Conservation (phyloP, 2,888 invertebrate genomes). For the Galeopsomyia nigrocyanea region DNA sequence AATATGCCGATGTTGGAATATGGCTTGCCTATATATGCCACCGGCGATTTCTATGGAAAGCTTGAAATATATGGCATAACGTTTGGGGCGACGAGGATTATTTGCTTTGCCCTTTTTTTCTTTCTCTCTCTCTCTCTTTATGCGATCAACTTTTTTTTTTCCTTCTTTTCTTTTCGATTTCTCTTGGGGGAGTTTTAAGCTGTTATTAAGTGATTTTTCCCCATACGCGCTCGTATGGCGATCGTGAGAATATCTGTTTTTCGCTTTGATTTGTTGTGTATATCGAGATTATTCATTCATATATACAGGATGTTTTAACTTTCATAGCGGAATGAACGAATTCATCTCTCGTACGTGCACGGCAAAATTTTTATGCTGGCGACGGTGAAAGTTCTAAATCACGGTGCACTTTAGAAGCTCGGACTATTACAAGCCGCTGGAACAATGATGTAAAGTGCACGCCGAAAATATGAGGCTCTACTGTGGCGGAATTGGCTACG, state of each 20-base stretch:
- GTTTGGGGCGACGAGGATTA: slow-evolving; percentile 34
- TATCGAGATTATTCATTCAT: no score
- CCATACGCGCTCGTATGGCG: slow-evolving; percentile 2
- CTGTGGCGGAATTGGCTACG: slow-evolving; percentile 21
- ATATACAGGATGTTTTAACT: not conserved
- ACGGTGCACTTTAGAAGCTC: slow-evolving; percentile 37
- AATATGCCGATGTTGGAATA: slow-evolving; percentile 35
- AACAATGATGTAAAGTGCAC: slow-evolving; percentile 46
- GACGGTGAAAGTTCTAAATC: slow-evolving; percentile 34
- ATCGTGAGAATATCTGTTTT: slow-evolving; percentile 31
- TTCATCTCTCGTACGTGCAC: not conserved
- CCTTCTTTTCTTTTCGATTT: slow-evolving; percentile 38
- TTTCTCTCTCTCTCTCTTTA: slow-evolving; percentile 21
- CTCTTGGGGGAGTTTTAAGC: slow-evolving; percentile 27
- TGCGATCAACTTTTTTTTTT: slow-evolving; percentile 31
- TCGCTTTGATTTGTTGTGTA: slow-evolving; percentile 20
- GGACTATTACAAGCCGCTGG: slow-evolving; percentile 41
- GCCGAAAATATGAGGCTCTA: slow-evolving; percentile 41
- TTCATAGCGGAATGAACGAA: slow-evolving; percentile 12
- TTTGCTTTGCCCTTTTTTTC: slow-evolving; percentile 33
- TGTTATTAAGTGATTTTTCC: slow-evolving; percentile 43
- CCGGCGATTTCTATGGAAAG: slow-evolving; percentile 41
- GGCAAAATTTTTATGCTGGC: not conserved
- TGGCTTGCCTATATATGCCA: not conserved
- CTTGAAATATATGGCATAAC: slow-evolving; percentile 38